Conservation (phyloP, 2,113 vertebrate species). For the Leptodactylus fuscus region DNA sequence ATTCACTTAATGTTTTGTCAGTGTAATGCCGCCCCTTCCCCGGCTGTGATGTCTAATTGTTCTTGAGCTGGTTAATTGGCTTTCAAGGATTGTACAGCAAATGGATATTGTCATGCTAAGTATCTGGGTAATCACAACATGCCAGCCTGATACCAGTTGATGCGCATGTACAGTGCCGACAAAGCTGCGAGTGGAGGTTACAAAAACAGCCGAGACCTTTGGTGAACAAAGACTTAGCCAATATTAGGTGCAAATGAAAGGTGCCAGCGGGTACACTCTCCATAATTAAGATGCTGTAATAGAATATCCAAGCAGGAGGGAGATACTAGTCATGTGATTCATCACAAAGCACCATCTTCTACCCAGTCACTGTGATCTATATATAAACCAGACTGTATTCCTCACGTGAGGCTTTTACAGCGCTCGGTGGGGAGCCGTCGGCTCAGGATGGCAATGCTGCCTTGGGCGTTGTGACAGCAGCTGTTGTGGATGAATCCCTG, state of each 20-base stretch:
- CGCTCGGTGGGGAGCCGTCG: constrained; percentile 12
- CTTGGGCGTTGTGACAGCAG: constrained; percentile 42
- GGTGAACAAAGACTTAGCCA: neutral
- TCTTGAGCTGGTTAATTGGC: constrained; percentile 31
- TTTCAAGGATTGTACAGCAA: constrained; percentile 6
- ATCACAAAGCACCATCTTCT: constrained; percentile 20
- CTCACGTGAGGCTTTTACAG: neutral
- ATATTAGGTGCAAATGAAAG: neutral
- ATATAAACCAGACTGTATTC: neutral
- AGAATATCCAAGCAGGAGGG: neutral
- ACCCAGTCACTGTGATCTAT: constrained; percentile 3
- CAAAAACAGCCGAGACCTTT: neutral
- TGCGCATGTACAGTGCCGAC: neutral
- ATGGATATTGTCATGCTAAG: constrained; percentile 21
- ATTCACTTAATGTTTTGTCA: neutral
- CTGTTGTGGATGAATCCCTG: constrained; percentile 44
- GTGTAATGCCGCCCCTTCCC: neutral
- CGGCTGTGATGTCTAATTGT: constrained; percentile 32
- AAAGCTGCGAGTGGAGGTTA: neutral
- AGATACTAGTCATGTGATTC: neutral
- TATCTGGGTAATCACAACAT: constrained; percentile 24
- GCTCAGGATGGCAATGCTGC: constrained; percentile 15
- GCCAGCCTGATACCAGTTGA: constrained; percentile 29
- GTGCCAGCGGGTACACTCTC: neutral
- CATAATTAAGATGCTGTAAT: neutral